Evolutionary conservation across 1,140 invertebrate genomes (phyloP).

Genomic region (Panagrolaimus sp.): DNA sequence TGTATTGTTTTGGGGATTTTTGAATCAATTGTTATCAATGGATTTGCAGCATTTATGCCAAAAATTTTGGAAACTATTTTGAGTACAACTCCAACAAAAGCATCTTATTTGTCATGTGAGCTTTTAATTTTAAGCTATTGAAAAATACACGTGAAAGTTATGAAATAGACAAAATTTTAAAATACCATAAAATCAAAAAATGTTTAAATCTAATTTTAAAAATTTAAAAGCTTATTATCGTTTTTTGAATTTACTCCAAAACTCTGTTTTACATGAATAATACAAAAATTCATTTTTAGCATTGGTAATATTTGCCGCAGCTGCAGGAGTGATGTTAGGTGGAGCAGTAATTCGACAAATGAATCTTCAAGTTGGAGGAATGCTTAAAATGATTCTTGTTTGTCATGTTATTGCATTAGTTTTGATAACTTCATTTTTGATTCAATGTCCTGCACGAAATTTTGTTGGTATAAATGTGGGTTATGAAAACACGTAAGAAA

Average conservation of each 20-base stretch:
- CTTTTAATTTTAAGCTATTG: too few relatives aligned
- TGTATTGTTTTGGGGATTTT: slow-evolving; percentile 56
- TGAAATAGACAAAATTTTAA: neutral
- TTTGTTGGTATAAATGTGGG: slow-evolving; percentile 56
- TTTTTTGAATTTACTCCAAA: too few relatives aligned
- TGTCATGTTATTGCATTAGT: slow-evolving; percentile 51
- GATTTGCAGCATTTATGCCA: slow-evolving; percentile 57
- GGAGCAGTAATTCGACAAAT: slow-evolving; percentile 49
- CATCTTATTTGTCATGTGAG: slow-evolving; percentile 54
- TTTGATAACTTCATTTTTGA: slow-evolving; percentile 48
- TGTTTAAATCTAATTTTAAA: too few relatives aligned
- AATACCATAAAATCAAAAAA: too few relatives aligned
- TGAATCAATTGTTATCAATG: slow-evolving; percentile 56
- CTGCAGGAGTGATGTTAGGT: slow-evolving; percentile 54
- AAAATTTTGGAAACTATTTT: slow-evolving; percentile 56
- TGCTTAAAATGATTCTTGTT: slow-evolving; percentile 57
- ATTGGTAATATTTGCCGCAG: slow-evolving; percentile 56
- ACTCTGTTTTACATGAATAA: too few relatives aligned
- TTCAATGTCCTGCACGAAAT: slow-evolving; percentile 54
- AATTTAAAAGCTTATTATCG: too few relatives aligned
- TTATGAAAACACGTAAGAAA: slow-evolving; percentile 46
- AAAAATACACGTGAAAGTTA: too few relatives aligned
- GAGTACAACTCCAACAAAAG: slow-evolving; percentile 50
- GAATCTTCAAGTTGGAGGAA: slow-evolving; percentile 53
- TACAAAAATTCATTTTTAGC: slow-evolving; percentile 43